Percentiles rank a stretch among this genome's conserved stretches.
Evolutionary conservation across 2,113 vertebrate genomes (phyloP).

Genomic region (Junco hyemalis): DNA sequence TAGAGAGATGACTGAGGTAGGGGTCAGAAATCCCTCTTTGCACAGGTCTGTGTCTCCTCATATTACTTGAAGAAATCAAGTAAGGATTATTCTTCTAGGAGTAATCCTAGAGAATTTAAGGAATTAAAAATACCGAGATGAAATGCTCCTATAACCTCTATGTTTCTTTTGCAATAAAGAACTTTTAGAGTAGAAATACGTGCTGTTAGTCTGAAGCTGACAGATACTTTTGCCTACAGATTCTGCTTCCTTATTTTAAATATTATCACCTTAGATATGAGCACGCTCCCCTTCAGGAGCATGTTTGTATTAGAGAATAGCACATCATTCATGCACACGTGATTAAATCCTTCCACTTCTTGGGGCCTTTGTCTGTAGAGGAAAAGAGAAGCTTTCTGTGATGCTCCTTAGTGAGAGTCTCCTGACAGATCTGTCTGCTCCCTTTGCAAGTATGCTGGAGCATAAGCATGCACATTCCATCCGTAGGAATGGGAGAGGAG

Average conservation of each 20-base stretch:
- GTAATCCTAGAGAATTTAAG: not conserved
- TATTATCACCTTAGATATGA: not conserved
- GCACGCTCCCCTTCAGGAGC: fast-evolving
- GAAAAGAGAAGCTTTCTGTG: not conserved
- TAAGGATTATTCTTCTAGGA: not conserved
- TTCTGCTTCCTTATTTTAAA: not conserved
- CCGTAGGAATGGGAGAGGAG: not conserved
- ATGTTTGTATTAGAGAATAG: not conserved
- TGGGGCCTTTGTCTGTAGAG: not conserved
- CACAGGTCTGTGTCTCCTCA: not conserved
- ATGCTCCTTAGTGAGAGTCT: not conserved
- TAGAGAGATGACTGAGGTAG: not conserved
- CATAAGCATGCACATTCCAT: not conserved
- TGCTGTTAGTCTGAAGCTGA: not conserved
- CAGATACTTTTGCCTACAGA: not conserved
- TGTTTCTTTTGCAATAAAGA: not conserved
- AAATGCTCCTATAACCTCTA: not conserved
- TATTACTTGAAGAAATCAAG: not conserved
- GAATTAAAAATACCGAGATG: not conserved
- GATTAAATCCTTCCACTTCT: not conserved
- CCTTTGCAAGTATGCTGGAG: fast-evolving
- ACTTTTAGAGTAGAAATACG: not conserved
- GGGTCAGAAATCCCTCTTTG: not conserved
- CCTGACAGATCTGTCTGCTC: not conserved
- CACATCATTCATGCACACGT: not conserved